Evolutionary conservation across 2,113 vertebrate species (phyloP).

Genomic region (Parus major): DNA sequence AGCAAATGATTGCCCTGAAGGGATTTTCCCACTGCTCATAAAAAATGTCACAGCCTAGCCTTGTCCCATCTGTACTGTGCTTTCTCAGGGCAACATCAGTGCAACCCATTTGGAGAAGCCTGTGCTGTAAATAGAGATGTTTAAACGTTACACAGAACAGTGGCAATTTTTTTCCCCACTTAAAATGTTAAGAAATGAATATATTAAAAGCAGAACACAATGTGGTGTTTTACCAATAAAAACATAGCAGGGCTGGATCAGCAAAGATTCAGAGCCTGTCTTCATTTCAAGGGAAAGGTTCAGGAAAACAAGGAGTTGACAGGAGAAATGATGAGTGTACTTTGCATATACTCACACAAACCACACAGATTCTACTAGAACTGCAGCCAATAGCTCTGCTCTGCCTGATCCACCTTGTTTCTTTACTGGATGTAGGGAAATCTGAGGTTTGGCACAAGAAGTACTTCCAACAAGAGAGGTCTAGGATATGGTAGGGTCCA

Average conservation of each 20-base stretch:
- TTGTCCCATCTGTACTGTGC: constrained; percentile 56
- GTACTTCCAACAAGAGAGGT: neutral
- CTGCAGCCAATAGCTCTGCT: neutral
- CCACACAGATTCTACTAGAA: neutral
- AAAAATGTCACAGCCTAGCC: constrained; percentile 61
- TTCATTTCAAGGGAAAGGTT: neutral
- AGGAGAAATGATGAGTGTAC: neutral
- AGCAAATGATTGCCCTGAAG: constrained; percentile 68
- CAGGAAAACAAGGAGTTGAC: neutral
- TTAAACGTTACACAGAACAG: neutral
- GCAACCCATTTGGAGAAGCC: constrained; percentile 28
- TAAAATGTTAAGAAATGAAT: constrained; percentile 18
- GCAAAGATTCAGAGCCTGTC: neutral
- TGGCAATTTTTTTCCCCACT: neutral
- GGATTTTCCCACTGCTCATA: constrained; percentile 71
- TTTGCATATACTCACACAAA: neutral
- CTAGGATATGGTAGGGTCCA: neutral
- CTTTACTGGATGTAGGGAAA: neutral
- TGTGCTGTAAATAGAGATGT: constrained; percentile 26
- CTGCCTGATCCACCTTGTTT: neutral
- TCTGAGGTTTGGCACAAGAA: neutral
- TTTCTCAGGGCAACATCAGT: constrained; percentile 46
- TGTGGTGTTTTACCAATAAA: neutral
- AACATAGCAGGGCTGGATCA: neutral
- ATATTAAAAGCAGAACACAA: constrained; percentile 8